Evolutionary conservation across 2,888 invertebrate genomes (phyloP).

Genomic region (Oxystoma pomonae): DNA sequence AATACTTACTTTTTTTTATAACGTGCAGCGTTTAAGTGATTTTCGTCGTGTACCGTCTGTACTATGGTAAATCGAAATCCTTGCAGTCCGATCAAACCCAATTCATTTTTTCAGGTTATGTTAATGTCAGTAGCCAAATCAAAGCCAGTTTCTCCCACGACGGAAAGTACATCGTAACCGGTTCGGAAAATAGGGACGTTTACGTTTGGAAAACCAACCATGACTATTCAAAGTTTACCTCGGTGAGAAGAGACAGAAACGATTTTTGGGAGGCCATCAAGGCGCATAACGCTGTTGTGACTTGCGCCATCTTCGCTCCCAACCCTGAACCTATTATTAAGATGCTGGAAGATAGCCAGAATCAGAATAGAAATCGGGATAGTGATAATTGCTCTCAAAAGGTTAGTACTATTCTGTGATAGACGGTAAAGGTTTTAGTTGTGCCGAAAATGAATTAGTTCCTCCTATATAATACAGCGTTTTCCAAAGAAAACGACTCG

Average conservation of each 20-base stretch:
- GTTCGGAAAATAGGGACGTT: constrained; percentile 95
- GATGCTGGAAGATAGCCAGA: constrained; percentile 55
- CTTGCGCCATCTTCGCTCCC: constrained; percentile 96
- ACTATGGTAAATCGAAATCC: no score
- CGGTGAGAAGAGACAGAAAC: constrained; percentile 87
- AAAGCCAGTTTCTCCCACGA: constrained; percentile 97
- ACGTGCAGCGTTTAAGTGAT: no score
- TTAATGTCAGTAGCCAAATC: constrained; percentile 94
- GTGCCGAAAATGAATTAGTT: no score
- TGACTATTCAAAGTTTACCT: constrained; percentile 92
- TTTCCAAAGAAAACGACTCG: no score
- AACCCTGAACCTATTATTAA: constrained; percentile 88
- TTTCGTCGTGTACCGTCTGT: no score
- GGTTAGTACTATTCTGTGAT: constrained; percentile 24
- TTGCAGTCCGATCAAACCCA: no score
- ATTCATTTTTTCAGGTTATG: constrained; percentile 60
- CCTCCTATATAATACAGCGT: no score
- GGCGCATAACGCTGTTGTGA: constrained; percentile 94
- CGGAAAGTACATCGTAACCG: constrained; percentile 95
- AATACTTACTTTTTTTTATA: no score
- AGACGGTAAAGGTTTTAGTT: no score
- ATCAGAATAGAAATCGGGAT: constrained; percentile 4
- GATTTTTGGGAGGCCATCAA: constrained; percentile 97
- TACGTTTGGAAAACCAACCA: constrained; percentile 98
- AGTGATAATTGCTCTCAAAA: constrained; percentile 28